Conservation (phyloP, 35 echinoderm and acorn worm genomes). For the Stichopus chloronotus region DNA sequence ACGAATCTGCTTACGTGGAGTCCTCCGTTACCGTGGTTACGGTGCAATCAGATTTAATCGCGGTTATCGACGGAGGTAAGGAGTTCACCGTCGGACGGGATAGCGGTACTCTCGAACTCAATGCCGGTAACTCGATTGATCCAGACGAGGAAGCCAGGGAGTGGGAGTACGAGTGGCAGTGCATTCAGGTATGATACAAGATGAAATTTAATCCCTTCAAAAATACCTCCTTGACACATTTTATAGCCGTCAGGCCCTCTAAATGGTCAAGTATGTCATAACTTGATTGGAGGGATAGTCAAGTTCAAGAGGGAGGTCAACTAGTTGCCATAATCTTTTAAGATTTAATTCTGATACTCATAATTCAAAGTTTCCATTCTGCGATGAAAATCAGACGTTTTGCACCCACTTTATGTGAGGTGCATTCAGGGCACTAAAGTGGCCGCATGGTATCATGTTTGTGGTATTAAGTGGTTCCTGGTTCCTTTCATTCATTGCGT, state of each 20-base stretch:
- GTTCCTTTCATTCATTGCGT: too few relatives aligned
- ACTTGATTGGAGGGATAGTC: too few relatives aligned
- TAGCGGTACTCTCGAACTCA: conserved; percentile 71
- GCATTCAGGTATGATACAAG: conserved; percentile 67
- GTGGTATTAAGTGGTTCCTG: too few relatives aligned
- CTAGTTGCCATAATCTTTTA: too few relatives aligned
- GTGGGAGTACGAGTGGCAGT: conserved; percentile 77
- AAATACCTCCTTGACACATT: neutral
- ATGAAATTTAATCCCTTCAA: neutral
- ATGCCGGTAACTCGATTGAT: conserved; percentile 73
- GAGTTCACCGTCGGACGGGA: conserved; percentile 83
- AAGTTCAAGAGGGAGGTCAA: too few relatives aligned
- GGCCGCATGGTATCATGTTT: too few relatives aligned
- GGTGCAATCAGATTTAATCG: conserved; percentile 68
- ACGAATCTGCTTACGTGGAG: conserved; percentile 44
- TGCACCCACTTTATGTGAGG: too few relatives aligned
- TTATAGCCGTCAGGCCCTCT: neutral
- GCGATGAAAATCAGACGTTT: too few relatives aligned
- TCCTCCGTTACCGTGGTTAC: conserved; percentile 71
- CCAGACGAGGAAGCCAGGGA: conserved; percentile 77
- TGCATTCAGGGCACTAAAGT: too few relatives aligned
- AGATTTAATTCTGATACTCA: too few relatives aligned
- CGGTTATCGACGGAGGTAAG: conserved; percentile 65
- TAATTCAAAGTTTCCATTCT: too few relatives aligned
- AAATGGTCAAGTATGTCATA: too few relatives aligned